These are phyloP conservation scores for Orchestia grillus DNA, from an alignment of 1,140 invertebrate genomes.

Conservation along the genomic window DNA sequence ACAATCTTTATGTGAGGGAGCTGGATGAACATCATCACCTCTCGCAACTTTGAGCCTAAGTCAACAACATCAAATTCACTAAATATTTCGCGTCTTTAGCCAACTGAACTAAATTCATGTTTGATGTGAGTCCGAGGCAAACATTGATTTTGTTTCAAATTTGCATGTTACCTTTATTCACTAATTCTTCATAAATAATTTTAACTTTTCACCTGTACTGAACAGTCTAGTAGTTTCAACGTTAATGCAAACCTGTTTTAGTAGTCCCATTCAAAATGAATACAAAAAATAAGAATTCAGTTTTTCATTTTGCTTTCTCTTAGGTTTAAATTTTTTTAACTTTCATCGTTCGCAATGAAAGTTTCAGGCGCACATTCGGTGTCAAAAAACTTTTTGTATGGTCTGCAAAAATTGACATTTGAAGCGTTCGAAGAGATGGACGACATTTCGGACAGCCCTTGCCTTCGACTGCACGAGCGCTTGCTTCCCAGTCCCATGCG, in stretches of 20 bases:
- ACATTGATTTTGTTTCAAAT: not conserved
- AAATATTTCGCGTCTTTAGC: not conserved
- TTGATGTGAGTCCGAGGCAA: not conserved
- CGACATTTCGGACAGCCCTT: not conserved
- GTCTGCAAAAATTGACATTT: not conserved
- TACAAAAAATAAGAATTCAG: not conserved
- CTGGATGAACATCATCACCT: not conserved
- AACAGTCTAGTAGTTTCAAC: not conserved
- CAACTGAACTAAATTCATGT: not conserved
- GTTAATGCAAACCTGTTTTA: not conserved
- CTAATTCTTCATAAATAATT: not conserved
- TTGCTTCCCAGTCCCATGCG: not conserved
- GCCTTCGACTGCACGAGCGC: not conserved
- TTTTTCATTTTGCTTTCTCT: not conserved
- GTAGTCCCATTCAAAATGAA: not conserved
- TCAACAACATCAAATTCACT: not conserved
- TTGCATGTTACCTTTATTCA: not conserved
- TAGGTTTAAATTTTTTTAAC: not conserved
- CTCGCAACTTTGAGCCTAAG: not conserved
- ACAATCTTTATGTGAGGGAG: no score
- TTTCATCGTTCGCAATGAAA: not conserved
- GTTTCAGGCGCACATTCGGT: not conserved
- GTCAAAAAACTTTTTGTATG: not conserved
- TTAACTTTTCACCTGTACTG: not conserved
- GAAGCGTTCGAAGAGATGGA: not conserved